Evolutionary conservation across 2,113 vertebrate species (phyloP).

Genomic region (Notiomystis cincta): DNA sequence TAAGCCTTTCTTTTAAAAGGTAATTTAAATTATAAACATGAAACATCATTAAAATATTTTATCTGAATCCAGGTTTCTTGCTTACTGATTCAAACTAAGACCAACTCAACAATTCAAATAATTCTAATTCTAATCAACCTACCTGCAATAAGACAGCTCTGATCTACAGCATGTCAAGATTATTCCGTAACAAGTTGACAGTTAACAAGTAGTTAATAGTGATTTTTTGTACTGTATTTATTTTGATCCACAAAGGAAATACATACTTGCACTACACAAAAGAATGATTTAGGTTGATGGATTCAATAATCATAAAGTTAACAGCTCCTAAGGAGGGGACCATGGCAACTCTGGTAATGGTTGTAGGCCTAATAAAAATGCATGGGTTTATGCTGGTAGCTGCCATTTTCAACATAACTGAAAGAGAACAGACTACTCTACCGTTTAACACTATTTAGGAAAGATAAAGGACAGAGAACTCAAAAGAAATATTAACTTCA

Average conservation of each 20-base stretch:
- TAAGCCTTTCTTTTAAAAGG: background rate
- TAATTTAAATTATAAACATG: background rate
- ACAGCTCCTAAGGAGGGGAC: background rate
- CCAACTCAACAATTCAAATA: background rate
- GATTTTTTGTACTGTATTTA: background rate
- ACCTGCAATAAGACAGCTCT: background rate
- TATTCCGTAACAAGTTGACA: background rate
- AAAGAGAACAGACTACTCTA: background rate
- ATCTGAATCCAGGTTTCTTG: background rate
- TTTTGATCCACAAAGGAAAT: background rate
- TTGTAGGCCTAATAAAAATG: background rate
- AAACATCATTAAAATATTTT: background rate
- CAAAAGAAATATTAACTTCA: background rate
- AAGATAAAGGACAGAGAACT: background rate
- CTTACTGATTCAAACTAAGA: background rate
- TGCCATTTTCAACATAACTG: background rate
- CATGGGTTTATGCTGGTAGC: background rate
- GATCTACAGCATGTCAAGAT: background rate
- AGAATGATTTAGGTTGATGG: background rate
- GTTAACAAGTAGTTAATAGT: background rate
- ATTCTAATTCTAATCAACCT: background rate
- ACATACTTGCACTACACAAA: background rate
- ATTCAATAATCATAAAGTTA: background rate
- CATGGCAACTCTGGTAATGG: background rate
- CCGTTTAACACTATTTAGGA: background rate